phyloP scores from a whole-genome alignment of 2,113 vertebrate genomes.

The Clinocottus analis region DNA sequence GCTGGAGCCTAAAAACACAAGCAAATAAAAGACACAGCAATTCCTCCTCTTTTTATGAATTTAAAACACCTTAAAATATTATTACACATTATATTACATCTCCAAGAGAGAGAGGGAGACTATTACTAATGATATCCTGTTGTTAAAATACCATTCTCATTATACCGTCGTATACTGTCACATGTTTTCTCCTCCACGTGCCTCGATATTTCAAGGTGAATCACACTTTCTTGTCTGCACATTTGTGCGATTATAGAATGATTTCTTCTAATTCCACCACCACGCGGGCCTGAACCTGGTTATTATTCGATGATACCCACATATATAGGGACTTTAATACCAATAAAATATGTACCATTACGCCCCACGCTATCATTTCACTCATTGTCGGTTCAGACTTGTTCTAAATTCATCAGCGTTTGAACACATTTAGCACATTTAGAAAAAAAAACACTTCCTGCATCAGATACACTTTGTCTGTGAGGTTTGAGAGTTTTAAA shows the following conservation, averaged over 20 bases:
- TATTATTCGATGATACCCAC: background rate
- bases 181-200: rapidly evolving
- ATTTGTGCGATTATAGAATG: background rate
- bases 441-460: background rate
- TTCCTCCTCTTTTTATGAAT: background rate
- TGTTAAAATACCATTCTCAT: background rate
- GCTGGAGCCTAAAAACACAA: background rate
- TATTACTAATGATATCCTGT: background rate
- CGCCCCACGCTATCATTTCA: no score
- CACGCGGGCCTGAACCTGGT: background rate
- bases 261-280: background rate
- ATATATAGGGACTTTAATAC: background rate
- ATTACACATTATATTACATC: background rate
- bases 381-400: background rate
- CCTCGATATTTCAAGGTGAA: background rate
- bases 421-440: background rate
- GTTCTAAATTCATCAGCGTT: background rate
- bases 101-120: background rate
- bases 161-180: rapidly evolving
- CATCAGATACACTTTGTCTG: background rate
- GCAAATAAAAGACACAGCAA: background rate
- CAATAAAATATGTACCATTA: background rate
- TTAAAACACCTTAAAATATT: background rate
- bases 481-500: background rate
- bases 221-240: background rate